Base-by-base conservation (phyloP, 1,140 invertebrate genomes). In the Drosophila ambigua region DNA sequence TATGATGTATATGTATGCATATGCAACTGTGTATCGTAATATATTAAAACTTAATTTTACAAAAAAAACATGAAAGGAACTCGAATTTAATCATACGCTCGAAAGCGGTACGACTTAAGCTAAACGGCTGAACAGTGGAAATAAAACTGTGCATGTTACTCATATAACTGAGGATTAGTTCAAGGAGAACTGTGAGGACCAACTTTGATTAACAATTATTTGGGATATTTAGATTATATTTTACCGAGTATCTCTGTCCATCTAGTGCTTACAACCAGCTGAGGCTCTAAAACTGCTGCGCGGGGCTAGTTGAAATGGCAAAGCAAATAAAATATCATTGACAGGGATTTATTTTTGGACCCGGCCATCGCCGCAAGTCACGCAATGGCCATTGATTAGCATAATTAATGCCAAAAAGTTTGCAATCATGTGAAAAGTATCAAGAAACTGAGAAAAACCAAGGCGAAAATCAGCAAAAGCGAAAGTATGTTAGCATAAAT, bases 11-110 rank as follows among this genome's bases (percentile, higher is more conserved):
- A 83, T 68, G 76, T 16, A 16, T 16, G 28, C 8, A 31, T 31
- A 31, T 31, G 78, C 79, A 83, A 88, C 73, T 68, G 68, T 88
- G 87, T 89, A 88, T 88, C 83, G 83, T 87, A 87, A 79, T 83
- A 88, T 88, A 88, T 88, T 79, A 81, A 79, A 87, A 88, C 76
- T 79, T 88, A 81, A 87, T 87, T 87, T 87, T 87, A 87, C 82
- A 87, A 68, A 78, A 80, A 67, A 44, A 51, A 49, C 44, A 52
- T 24, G 8, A 52, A 31, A 5, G 1, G 11, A 58, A 6, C 11
- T 65, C 28, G 15, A 20, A 26, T 11, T 24, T 16, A 28, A 28
- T 28, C 6, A 1, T 26, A 28, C 13, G 41, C 5, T 8, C 5
- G 16, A 31, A 67, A 69, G 66, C 66, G 55, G 48, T 16, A 16